phyloP scores from a whole-genome alignment of 2,113 vertebrate species.

The Odocoileus virginianus region DNA sequence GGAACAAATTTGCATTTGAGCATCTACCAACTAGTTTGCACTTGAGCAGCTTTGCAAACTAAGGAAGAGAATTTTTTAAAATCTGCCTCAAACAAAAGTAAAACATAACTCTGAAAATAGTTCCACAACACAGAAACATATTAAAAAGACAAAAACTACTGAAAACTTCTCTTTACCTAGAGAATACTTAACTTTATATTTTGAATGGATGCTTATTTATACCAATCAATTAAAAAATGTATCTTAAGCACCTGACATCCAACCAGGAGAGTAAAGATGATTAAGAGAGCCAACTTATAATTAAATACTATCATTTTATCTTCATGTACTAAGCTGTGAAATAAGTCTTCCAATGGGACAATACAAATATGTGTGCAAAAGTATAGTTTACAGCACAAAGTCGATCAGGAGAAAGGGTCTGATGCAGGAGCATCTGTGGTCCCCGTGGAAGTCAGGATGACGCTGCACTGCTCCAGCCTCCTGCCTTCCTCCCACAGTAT shows the following conservation, averaged over 20 bases:
- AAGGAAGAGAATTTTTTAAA: neutral
- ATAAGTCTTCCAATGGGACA: neutral
- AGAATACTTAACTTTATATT: neutral
- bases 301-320: neutral
- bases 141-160: neutral
- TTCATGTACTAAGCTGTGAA: neutral
- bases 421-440: neutral
- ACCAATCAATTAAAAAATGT: neutral
- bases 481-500: neutral
- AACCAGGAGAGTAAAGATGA: neutral
- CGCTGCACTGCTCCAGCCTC: too few species aligned
- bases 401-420: neutral
- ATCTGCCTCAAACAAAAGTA: conserved; percentile 22
- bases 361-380: neutral
- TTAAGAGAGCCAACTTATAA: neutral
- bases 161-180: neutral
- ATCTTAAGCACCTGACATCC: neutral
- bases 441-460: neutral
- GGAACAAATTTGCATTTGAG: neutral
- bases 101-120: conserved; percentile 26
- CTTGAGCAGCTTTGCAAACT: neutral
- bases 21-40: neutral
- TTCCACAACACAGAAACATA: neutral
- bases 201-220: neutral
- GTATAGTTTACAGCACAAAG: neutral